Evolutionary conservation across 2,888 invertebrate genomes (phyloP), one percentile per base, ranked within the genome.

Genomic region (Dendrolimus houi): DNA sequence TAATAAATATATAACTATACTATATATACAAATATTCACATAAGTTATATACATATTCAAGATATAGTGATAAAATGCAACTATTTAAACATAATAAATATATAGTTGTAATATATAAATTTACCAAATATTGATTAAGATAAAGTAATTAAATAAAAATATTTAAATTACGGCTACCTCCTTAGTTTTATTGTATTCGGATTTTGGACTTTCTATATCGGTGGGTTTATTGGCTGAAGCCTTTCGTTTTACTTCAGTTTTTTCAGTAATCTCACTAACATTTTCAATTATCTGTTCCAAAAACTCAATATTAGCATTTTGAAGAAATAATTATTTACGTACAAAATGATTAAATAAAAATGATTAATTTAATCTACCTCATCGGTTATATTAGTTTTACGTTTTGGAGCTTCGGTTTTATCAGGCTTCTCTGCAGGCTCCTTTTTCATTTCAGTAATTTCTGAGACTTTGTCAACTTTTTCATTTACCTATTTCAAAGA

Each of bases 381-480:
- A 12, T 47, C 47, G 9, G 47, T 47, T 47, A 9, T 47, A 47
- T 9, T 47, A 47, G 47, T 9, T 12, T 47, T 47, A 47, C 9
- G 47, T 47, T 9, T 47, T 47, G 9, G 47, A 47, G 12, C 47
- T 47, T 10, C 9, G 47, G 47, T 10, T 12, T 29, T 29, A 29
- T 47, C 47, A 47, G 9, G 47, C 12, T 47, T 47, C 2, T 47
- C 9, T 2, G 47, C 12, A 10, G 12, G 6, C 12, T 47, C 47
- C 47, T 47, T 8, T 47, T 47, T 47, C 2, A 9, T 47, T 6
- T 2, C 12, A 12, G 40, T 54, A 14, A 40, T 65, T 63, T 69
- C 65, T 52, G 58, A 65, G 52, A 64, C 58, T 12, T 52, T 41
- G 41, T 42, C 12, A 53, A 12, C 47, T 6, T 55, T 55, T 47